A percentile compares a stretch with the other conserved stretches of the same genome.
Conservation (phyloP, 2,113 vertebrate genomes). For the Tachuris rubrigastra region DNA sequence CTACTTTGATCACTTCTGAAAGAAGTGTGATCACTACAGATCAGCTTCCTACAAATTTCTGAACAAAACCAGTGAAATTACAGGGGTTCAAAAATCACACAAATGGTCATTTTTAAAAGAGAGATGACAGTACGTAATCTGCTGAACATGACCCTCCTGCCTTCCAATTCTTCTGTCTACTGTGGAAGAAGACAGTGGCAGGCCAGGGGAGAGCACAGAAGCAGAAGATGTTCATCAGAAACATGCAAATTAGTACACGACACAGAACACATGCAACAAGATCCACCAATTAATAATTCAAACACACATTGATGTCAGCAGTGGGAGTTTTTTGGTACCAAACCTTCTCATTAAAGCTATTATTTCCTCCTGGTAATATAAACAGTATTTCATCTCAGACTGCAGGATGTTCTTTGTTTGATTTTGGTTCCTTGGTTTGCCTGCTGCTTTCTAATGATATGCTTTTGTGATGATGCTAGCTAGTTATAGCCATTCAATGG, state of each 20-base stretch:
- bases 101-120: background rate
- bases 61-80: background rate
- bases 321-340: background rate
- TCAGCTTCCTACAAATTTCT: background rate
- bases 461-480: background rate
- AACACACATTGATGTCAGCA: background rate
- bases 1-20: background rate
- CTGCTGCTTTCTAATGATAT: background rate
- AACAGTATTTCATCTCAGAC: background rate
- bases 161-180: constrained; percentile 1
- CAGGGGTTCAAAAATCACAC: background rate
- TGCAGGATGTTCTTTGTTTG: background rate
- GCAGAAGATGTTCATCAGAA: constrained; percentile 25
- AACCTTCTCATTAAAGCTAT: background rate
- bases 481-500: background rate
- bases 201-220: constrained; percentile 50
- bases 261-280: constrained; percentile 40
- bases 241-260: constrained; percentile 54
- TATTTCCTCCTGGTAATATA: background rate
- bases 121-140: background rate
- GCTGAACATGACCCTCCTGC: constrained; percentile 28
- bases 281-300: constrained; percentile 2
- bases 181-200: constrained; percentile 48
- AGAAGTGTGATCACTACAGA: background rate
- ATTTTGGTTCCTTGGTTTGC: background rate